Base-by-base conservation (phyloP, 2,797 vertebrate species). In the Pterois miles region DNA sequence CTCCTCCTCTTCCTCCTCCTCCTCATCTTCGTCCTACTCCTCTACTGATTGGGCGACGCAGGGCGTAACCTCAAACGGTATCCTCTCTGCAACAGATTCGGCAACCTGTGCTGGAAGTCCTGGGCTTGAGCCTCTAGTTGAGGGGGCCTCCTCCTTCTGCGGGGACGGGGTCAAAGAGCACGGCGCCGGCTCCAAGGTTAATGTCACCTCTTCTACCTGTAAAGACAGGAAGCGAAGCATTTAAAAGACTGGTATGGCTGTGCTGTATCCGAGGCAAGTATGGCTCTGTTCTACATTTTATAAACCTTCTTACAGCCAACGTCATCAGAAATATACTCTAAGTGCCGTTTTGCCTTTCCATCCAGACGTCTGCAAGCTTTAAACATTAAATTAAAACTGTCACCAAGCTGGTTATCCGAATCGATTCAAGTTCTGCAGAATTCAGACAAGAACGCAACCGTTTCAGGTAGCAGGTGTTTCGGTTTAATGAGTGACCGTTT, bases 31-130 rank as follows among this genome's bases (percentile, higher is more conserved):
- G 1, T 96, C 96, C 73, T 87, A 97, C 91, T 97, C 96, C 80
- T 97, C 97, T 76, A 97, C 94, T 1, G 96, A 96, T 68, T 96
- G 97, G 81, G 98, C 95, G 8, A 97, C 91, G 29, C 96, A 97
- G 57, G 97, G 96, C 31, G 96, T 97, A 73, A 97, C 95, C 1
- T 98, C 96, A 5, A 97, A 98, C 57, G 96, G 94, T 89, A 93
- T 97, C 81, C 90, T 90, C 82, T 95, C 95, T 7, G 71, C 9
- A 1, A 50, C 31, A 2, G 81, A 46, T n/a, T 93, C 92, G 1
- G 71, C 20, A n/a, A 68, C 83, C 83, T 83, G 91, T 50, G 78
- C 74, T 43, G 90, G 83, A 50, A 80, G 83, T 79, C 91, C 91
- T 0, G 94, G 93, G 75, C 93, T 95, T 62, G 95, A 95, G 52